phyloP scores from a whole-genome alignment of 2,797 vertebrate genomes.

The Ambastaia sidthimunki region DNA sequence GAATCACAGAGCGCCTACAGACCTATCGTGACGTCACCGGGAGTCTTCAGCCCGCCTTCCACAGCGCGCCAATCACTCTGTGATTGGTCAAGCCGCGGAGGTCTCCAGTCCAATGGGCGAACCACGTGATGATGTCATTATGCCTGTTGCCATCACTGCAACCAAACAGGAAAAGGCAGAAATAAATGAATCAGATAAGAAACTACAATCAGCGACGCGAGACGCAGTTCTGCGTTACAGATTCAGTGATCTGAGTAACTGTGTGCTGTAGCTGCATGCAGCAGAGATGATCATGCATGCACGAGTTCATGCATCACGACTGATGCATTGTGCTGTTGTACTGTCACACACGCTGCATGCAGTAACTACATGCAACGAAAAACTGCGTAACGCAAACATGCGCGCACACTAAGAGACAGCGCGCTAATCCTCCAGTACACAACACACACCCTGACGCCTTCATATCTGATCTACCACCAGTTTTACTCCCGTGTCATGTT shows the following conservation, averaged over 20 bases:
- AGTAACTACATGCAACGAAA: conserved; percentile 48
- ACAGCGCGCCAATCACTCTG: conserved; percentile 62
- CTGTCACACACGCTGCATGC: conserved; percentile 30
- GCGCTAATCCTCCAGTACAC: conserved; percentile 10
- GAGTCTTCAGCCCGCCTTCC: conserved; percentile 68
- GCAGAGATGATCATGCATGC: neutral
- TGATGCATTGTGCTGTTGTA: no score
- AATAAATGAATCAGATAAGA: conserved; percentile 68
- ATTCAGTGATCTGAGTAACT: conserved; percentile 6
- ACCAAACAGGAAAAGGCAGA: conserved; percentile 74
- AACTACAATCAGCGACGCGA: conserved; percentile 66
- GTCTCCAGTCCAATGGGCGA: conserved; percentile 76
- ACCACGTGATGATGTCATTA: conserved; percentile 83
- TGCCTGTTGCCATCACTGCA: conserved; percentile 80
- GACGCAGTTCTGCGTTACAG: conserved; percentile 40
- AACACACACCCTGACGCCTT: conserved; percentile 32
- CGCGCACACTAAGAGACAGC: conserved; percentile 32
- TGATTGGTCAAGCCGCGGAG: conserved; percentile 73
- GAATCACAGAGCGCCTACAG: conserved; percentile 72
- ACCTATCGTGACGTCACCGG: conserved; percentile 56
- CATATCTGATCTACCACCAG: neutral
- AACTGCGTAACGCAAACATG: conserved; percentile 42
- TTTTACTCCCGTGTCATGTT: neutral
- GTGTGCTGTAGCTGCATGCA: no score
- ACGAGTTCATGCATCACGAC: conserved; percentile 16